Evolutionary conservation across 1,140 invertebrate species (phyloP).

Genomic region (Leguminivora glycinivorella): DNA sequence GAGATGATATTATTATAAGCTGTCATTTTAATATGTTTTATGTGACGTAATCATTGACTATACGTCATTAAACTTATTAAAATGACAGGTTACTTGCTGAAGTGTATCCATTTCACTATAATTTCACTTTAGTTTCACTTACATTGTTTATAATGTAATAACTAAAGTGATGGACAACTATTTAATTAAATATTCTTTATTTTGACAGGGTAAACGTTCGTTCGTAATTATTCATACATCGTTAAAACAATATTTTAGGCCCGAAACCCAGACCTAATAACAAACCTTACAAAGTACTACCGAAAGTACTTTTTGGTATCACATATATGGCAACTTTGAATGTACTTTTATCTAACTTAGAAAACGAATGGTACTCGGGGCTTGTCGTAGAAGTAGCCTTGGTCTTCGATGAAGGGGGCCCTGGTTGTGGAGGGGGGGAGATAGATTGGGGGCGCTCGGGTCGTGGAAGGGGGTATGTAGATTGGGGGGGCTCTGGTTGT

Average conservation of each 20-base stretch:
- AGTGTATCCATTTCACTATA: no score
- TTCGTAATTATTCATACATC: constrained; percentile 25
- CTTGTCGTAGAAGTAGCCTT: constrained; percentile 51
- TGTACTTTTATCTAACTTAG: constrained; percentile 39
- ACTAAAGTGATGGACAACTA: not conserved
- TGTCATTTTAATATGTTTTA: not conserved
- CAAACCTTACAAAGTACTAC: constrained; percentile 28
- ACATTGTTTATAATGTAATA: not conserved
- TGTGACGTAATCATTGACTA: not conserved
- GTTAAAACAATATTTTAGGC: constrained; percentile 19
- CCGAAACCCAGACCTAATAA: constrained; percentile 5
- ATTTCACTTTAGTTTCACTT: no score
- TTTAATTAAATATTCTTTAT: not conserved
- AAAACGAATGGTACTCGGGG: constrained; percentile 36
- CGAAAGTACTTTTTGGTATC: constrained; percentile 66
- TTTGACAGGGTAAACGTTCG: not conserved
- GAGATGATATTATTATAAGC: not conserved
- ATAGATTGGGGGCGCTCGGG: constrained; percentile 33
- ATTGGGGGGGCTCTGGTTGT: constrained; percentile 52
- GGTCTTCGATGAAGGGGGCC: constrained; percentile 56
- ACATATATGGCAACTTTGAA: constrained; percentile 66
- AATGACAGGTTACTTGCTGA: not conserved
- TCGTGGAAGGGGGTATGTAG: constrained; percentile 26
- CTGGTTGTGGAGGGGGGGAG: constrained; percentile 41
- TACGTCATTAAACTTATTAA: not conserved